phyloP scores from a whole-genome alignment of 2,888 invertebrate species.

The Cordylochernes scorpioides region DNA sequence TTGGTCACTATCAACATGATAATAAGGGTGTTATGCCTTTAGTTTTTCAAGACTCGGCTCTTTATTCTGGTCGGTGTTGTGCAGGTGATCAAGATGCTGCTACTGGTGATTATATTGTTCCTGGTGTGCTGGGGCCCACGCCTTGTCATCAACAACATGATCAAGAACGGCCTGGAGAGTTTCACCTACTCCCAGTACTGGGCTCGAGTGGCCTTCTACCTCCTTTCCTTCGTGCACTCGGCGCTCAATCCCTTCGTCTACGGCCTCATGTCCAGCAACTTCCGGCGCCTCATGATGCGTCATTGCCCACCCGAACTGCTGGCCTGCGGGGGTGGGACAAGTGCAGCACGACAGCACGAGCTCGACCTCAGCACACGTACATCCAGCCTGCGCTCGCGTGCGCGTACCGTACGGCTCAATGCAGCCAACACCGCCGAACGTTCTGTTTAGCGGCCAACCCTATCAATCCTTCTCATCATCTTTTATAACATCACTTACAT shows the following conservation, averaged over 20 bases:
- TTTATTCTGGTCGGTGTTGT: too few species aligned
- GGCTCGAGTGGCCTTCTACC: slow-evolving; percentile 19
- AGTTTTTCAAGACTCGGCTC: too few species aligned
- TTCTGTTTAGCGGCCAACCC: too few species aligned
- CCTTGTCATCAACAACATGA: slow-evolving; percentile 23
- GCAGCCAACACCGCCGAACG: too few species aligned
- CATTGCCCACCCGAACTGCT: slow-evolving; percentile 11
- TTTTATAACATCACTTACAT: too few species aligned
- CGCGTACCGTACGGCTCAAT: too few species aligned
- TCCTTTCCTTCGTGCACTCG: slow-evolving; percentile 22
- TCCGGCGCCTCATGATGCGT: slow-evolving; percentile 18
- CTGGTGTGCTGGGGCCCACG: slow-evolving; percentile 28
- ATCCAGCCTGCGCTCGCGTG: slow-evolving; percentile 6
- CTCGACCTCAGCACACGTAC: slow-evolving; percentile 10
- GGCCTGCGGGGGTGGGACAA: slow-evolving; percentile 1
- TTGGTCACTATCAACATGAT: too few species aligned
- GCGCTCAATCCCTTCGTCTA: slow-evolving; percentile 23
- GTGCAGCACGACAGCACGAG: slow-evolving; percentile 3
- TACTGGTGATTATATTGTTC: slow-evolving; percentile 26
- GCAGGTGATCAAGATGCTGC: slow-evolving; percentile 29
- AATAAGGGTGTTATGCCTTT: too few species aligned
- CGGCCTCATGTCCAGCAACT: slow-evolving; percentile 21
- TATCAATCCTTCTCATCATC: too few species aligned
- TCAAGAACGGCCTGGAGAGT: slow-evolving; percentile 18
- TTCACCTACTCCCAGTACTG: slow-evolving; percentile 19